These are phyloP conservation scores for Ptychoptera albimana DNA, from an alignment of 2,888 invertebrate species.

Conservation along the genomic window DNA sequence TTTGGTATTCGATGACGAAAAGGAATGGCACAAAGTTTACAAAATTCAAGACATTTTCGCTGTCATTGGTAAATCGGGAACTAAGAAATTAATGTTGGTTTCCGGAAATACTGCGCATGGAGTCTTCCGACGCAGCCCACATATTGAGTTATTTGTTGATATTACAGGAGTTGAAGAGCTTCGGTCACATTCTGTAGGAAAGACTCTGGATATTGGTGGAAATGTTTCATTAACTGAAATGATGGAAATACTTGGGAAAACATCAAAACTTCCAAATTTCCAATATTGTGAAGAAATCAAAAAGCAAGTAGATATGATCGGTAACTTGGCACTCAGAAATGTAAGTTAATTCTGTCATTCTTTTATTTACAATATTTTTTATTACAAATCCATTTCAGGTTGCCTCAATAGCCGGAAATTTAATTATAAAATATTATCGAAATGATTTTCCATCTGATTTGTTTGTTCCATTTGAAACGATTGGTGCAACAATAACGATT, in stretches of 20 bases:
- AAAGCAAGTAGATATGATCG: constrained; percentile 46
- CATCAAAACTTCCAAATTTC: constrained; percentile 31
- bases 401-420: no score
- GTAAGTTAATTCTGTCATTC: constrained; percentile 29
- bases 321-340: constrained; percentile 50
- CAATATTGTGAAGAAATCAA: constrained; percentile 32
- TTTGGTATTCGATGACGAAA: constrained; percentile 26
- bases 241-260: constrained; percentile 31
- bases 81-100: constrained; percentile 39
- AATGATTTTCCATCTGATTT: constrained; percentile 34
- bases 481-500: constrained; percentile 30
- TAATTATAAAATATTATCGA: constrained; percentile 2
- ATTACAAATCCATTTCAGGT: no score
- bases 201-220: constrained; percentile 29
- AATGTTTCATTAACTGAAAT: constrained; percentile 36
- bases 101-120: constrained; percentile 60
- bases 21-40: constrained; percentile 35
- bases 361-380: no score
- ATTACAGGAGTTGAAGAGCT: constrained; percentile 38
- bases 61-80: constrained; percentile 19
- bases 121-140: constrained; percentile 16
- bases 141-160: constrained; percentile 37
- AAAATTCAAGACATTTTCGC: constrained; percentile 1
- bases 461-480: constrained; percentile 53
- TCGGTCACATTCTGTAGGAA: constrained; percentile 27